Base-by-base conservation (phyloP, 1,140 invertebrate genomes). In the Triops longicaudatus region DNA sequence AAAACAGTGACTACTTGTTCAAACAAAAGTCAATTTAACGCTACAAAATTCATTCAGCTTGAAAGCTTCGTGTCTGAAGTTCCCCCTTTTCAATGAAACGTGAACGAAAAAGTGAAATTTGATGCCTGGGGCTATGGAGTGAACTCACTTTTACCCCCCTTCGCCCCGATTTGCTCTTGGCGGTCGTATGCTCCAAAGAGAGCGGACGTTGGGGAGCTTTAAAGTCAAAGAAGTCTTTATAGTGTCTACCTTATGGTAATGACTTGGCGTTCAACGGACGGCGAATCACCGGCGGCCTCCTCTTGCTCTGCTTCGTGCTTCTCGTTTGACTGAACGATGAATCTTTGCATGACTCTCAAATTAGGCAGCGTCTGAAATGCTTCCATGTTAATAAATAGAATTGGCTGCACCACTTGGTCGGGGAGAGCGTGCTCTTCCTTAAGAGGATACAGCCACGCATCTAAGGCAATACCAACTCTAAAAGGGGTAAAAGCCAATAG, bases 401-500 rank as follows among this genome's bases (percentile, higher is more conserved):
- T 80, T 10, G 89, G 89, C 81, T 90, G 87, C 17, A 82, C 81
- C 2, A 89, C 82, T 37, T 84, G 82, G 11, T 81, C 73, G 75
- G 85, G 84, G 0, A 90, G 76, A 1, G 84, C 79, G 26, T 84
- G 80, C 77, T 88, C 85, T 17, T 86, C 83, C 81, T 88, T 88
- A 37, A 91, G 81, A 0, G 90, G 88, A 80, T 88, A 89, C 88
- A 91, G 89, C 90, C 90, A 92, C 1, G 88, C 87, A 83, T 92
- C 90, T 41, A 91, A 78, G 27, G 87, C 83, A 5, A 91, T 82
- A 11, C 88, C 88, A 44, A 84, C 81, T 80, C 88, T 89, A 80
- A 77, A 79, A 73, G 41, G 31, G 31, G 31, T 7, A 63, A 44
- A 1, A 22, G 50, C 17, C 22, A 22, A 63, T 63, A 63, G 50